phyloP scores from a whole-genome alignment of 2,113 vertebrate genomes.

The Colistium nudipinnis region DNA sequence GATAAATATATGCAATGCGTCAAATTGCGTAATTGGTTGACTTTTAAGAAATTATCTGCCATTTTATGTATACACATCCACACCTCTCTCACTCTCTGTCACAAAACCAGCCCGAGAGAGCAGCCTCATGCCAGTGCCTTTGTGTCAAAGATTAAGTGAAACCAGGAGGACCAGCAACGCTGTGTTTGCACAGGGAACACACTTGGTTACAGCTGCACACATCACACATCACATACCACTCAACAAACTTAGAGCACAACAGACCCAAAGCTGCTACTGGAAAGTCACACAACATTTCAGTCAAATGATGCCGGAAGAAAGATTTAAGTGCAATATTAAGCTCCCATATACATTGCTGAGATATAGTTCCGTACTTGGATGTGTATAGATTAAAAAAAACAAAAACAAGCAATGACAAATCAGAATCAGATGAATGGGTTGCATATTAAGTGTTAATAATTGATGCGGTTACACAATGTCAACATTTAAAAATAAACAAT shows the following conservation, averaged over 20 bases:
- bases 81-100: conserved; percentile 29
- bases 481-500: conserved; percentile 34
- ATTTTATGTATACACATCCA: conserved; percentile 25
- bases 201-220: conserved; percentile 72
- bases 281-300: conserved; percentile 15
- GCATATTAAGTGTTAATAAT: conserved; percentile 17
- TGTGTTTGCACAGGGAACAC: conserved; percentile 76
- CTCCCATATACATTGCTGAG: not conserved
- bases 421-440: conserved; percentile 19
- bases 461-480: conserved; percentile 24
- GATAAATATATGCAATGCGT: conserved; percentile 31
- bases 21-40: conserved; percentile 20
- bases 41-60: conserved; percentile 14
- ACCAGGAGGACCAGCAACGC: conserved; percentile 76
- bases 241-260: conserved; percentile 40
- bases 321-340: not conserved
- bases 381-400: not conserved
- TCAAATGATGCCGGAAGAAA: not conserved
- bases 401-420: conserved; percentile 2
- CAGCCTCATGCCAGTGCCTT: conserved; percentile 78
- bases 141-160: conserved; percentile 82
- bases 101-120: conserved; percentile 62
- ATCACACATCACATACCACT: conserved; percentile 72
- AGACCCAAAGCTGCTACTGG: conserved; percentile 31
- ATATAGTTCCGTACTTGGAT: not conserved